These are phyloP conservation scores for Ectemnius continuus DNA, from an alignment of 2,888 invertebrate species.

Conservation along the genomic window DNA sequence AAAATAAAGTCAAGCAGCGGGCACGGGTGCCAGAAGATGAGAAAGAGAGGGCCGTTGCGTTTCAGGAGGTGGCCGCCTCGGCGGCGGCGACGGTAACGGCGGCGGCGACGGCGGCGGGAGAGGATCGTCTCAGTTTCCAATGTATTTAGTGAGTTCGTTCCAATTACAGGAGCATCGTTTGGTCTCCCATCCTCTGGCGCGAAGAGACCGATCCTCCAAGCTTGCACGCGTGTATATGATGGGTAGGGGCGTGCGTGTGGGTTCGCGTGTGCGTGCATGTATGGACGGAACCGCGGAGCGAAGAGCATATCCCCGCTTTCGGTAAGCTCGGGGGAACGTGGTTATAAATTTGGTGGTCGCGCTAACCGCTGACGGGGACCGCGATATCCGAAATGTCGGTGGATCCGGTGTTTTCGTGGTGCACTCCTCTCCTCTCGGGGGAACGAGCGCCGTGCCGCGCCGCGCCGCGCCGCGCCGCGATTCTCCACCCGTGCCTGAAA, in stretches of 20 bases:
- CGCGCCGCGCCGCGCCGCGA: no score
- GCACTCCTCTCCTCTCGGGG: constrained; percentile 26
- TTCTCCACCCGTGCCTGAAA: constrained; percentile 40
- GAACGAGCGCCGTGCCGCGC: constrained; percentile 20
- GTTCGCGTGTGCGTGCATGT: no score
- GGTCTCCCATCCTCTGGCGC: not conserved
- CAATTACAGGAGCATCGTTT: constrained; percentile 39
- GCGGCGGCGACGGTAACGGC: not conserved
- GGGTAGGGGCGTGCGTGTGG: no score
- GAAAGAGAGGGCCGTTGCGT: not conserved
- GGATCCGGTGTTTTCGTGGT: constrained; percentile 64
- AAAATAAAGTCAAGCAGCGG: not conserved
- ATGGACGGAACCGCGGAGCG: constrained; percentile 1
- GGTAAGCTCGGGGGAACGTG: constrained; percentile 32
- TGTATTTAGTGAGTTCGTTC: constrained; percentile 39
- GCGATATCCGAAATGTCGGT: constrained; percentile 65
- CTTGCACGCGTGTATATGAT: not conserved
- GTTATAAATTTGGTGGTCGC: constrained; percentile 61
- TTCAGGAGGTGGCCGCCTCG: no score
- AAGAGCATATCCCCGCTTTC: constrained; percentile 31
- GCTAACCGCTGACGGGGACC: constrained; percentile 63
- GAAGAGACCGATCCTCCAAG: constrained; percentile 9
- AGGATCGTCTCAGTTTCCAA: constrained; percentile 21
- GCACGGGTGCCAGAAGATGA: not conserved
- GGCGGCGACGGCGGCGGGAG: not conserved